These are phyloP conservation scores for Pelecanoides urinatrix DNA, from an alignment of 2,113 vertebrate species.

Conservation along the genomic window DNA sequence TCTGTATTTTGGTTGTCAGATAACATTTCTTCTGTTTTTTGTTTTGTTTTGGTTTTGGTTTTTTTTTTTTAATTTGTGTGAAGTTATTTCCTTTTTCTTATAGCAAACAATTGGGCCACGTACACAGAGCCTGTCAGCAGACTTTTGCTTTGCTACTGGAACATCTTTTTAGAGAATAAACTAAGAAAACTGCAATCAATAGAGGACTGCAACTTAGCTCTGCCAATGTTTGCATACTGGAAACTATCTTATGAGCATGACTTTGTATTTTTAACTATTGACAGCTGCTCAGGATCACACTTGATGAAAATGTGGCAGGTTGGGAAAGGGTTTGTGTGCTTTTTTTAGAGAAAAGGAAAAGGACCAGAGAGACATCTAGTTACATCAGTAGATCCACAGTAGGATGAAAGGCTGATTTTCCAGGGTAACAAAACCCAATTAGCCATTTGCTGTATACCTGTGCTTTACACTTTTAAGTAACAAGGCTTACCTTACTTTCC, in stretches of 20 bases:
- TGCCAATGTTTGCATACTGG: not conserved
- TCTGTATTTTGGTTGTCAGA: not conserved
- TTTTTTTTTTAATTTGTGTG: not conserved
- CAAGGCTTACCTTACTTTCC: not conserved
- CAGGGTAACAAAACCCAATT: not conserved
- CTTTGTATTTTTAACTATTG: constrained; percentile 42
- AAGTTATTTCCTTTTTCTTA: not conserved
- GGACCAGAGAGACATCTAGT: not conserved
- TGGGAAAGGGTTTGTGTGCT: not conserved
- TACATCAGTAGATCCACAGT: not conserved
- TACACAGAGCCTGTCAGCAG: constrained; percentile 2
- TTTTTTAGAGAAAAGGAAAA: not conserved
- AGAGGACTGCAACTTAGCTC: constrained; percentile 11
- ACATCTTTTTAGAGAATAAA: not conserved
- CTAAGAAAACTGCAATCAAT: not conserved
- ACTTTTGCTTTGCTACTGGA: constrained; percentile 29
- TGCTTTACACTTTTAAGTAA: not conserved
- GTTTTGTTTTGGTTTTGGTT: no score
- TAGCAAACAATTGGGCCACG: not conserved
- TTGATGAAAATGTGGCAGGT: not conserved
- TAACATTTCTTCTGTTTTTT: not conserved
- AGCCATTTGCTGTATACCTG: not conserved
- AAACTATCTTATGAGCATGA: not conserved
- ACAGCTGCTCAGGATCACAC: constrained; percentile 3
- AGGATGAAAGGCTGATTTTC: constrained; percentile 7